Evolutionary conservation across 1,140 invertebrate species (phyloP), one percentile per base, ranked within the genome.

Genomic region (Asobara japonica): DNA sequence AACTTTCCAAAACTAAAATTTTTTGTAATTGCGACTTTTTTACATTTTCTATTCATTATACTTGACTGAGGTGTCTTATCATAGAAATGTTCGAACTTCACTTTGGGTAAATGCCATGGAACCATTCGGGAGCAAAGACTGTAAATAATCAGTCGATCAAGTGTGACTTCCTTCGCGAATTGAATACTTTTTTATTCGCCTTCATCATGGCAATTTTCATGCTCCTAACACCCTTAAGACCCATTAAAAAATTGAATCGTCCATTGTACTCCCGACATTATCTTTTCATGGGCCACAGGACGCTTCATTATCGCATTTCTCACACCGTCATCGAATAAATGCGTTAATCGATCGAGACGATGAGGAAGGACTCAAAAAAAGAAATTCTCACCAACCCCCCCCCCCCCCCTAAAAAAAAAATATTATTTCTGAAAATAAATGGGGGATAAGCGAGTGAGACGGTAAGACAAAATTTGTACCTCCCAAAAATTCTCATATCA

Each of bases 271-370:
- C 10, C 22, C 7, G 38, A 62, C 36, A 65, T 51, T 71, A 71
- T 71, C 69, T 71, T 41, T 62, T 62, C 25, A 70, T 64, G 20
- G 69, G 20, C 70, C 62, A 64, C 64, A 45, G 64, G 61, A 71
- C 61, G 33, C 41, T 73, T 73, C 61, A 70, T 74, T 71, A 68
- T 74, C 73, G 69, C 48, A 67, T 74, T 71, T 74, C 65, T 74
- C 73, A 71, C 73, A 71, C 69, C 73, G 69, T 71, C 69, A 71
- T 74, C 73, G 61, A 65, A 65, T 70, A 70, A 74, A 71, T 65
- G 65, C 64, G 69, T 68, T 71, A 68, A 71, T 71, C 73, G 73
- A 74, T 71, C 73, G 64, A 67, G 73, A 74, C 65, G 56, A 65
- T 22, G 68, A 71, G 65, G 66, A 64, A 67, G 56, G 41, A 45